Percentiles rank a stretch among this genome's conserved stretches.
Conservation (phyloP, 2,888 invertebrate genomes). For the Autographa pulchrina region DNA sequence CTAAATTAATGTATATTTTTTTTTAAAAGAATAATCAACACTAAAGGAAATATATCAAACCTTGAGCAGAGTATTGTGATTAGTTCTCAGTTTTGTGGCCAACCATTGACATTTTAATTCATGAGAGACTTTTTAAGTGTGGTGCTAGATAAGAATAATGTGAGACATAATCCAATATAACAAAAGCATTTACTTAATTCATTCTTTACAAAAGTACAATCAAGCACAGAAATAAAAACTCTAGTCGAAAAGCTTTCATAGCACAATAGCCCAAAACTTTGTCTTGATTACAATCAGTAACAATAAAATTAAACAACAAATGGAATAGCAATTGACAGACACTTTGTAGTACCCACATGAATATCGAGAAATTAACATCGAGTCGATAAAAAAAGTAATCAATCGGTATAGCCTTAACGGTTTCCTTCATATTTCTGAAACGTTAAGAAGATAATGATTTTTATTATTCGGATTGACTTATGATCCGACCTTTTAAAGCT, state of each 20-base stretch:
- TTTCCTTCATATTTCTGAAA: conserved; percentile 31
- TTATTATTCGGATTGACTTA: conserved; percentile 47
- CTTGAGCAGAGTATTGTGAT: too few relatives aligned
- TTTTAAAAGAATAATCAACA: too few relatives aligned
- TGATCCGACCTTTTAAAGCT: conserved; percentile 48
- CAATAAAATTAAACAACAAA: conserved; percentile 55
- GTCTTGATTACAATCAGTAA: conserved; percentile 38
- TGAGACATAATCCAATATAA: background rate
- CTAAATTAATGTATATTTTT: too few relatives aligned
- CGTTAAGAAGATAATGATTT: conserved; percentile 56
- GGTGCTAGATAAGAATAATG: background rate
- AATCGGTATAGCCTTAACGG: conserved; percentile 52
- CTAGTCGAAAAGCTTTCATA: conserved; percentile 30
- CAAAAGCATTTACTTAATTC: background rate
- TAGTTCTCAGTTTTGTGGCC: too few relatives aligned
- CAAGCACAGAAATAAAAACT: conserved; percentile 16
- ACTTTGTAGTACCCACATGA: conserved; percentile 44
- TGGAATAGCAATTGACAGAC: conserved; percentile 36
- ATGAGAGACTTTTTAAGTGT: too few relatives aligned
- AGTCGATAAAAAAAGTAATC: conserved; percentile 45
- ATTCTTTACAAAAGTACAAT: conserved; percentile 13
- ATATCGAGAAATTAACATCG: conserved; percentile 43
- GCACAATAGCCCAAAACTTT: conserved; percentile 42
- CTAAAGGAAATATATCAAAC: too few relatives aligned
- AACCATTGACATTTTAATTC: too few relatives aligned